Base-by-base conservation (phyloP, 1,140 invertebrate genomes). In the Notospermus geniculatus region DNA sequence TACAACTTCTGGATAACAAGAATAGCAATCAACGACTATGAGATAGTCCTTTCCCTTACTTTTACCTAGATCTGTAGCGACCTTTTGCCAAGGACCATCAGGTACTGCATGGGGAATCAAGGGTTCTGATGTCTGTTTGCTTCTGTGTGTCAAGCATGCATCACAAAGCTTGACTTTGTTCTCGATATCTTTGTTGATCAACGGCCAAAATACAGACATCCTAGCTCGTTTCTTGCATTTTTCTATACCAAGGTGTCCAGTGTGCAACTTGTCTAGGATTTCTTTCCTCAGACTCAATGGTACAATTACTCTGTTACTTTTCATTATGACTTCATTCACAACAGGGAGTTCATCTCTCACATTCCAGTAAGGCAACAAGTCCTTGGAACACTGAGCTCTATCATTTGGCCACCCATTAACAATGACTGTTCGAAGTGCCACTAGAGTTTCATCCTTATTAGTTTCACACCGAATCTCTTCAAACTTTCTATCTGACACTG, bases 241-340 rank as follows among this genome's bases (percentile, higher is more conserved):
- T 25, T 62, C 56, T 15, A 77, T 72, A 1, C 77, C 76, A 50
- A 71, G 64, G 63, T 80, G 77, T 52, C 63, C 60, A 58, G 64
- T 58, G 63, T 80, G 77, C 17, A 76, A 62, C 27, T 57, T 28
- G 23, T 69, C 50, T 15, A 80, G 41, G 56, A 79, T 75, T 41
- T 73, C 62, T 19, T 59, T 54, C 60, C 71, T 64, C 50, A 73
- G 32, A 7, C 46, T 27, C 43, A 17, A 54, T 4, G 77, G 74
- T 52, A 79, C 63, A 11, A 78, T 54, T 52, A 74, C 29, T 22
- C 57, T 29, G 22, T 57, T 32, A 9, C 66, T 58, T 54, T 43
- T 15, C n/a, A 63, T 62, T 25, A 65, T 19, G 1, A 65, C 54
- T 22, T 59, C 62, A 41, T 63, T 57, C 61, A 63, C 46, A 2